Conservation (phyloP, 2,113 vertebrate genomes). For the Rhinolophus sinicus region DNA sequence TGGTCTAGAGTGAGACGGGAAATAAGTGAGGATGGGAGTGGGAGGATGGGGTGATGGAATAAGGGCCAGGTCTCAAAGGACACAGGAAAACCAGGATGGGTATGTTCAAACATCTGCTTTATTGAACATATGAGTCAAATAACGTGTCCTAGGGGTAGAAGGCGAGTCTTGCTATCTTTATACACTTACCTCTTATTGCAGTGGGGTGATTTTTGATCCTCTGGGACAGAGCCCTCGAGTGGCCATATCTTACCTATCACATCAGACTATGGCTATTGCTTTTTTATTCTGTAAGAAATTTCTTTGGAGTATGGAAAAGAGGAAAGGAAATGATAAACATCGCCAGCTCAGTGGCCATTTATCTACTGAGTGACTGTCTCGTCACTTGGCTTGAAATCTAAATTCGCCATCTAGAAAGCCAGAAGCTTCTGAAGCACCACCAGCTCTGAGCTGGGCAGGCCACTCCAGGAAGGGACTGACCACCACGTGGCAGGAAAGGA, state of each 20-base stretch:
- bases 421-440: background rate
- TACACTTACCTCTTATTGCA: background rate
- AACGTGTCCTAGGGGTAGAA: background rate
- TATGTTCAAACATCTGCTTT: background rate
- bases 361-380: background rate
- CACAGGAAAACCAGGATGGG: background rate
- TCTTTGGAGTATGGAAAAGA: background rate
- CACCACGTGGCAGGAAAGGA: background rate
- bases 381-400: background rate
- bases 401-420: background rate
- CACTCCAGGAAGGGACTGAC: background rate
- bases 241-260: background rate
- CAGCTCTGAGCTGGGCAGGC: background rate
- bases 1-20: background rate
- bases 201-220: background rate
- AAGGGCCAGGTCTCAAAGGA: background rate
- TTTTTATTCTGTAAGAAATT: background rate
- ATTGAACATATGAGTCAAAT: background rate
- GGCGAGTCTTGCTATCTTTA: background rate
- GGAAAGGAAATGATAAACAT: background rate
- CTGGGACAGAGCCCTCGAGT: background rate
- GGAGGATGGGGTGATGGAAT: background rate
- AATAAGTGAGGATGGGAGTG: background rate
- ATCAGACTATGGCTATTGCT: background rate
- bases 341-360: background rate